Conservation (phyloP, 1,140 invertebrate genomes). For the Zaprionus davidi region DNA sequence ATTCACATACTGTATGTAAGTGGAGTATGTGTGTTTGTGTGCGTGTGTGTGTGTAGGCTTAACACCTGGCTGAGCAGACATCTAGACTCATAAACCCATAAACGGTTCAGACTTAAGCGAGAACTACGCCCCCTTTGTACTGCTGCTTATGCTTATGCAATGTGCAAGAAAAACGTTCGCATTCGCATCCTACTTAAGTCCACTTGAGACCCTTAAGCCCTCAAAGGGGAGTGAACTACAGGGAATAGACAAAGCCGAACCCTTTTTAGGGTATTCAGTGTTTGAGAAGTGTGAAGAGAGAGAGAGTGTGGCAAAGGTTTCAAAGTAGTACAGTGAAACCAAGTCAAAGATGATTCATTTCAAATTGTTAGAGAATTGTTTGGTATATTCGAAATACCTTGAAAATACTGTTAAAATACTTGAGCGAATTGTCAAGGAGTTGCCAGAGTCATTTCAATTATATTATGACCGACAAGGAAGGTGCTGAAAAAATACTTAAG, state of each 20-base stretch:
- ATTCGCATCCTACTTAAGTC: conserved; percentile 21
- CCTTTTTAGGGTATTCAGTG: conserved; percentile 45
- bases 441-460: background rate
- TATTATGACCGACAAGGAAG: background rate
- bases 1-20: conserved; percentile 9
- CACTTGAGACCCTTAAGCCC: conserved; percentile 72
- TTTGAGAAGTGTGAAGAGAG: conserved; percentile 10
- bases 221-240: conserved; percentile 35
- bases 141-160: conserved; percentile 24
- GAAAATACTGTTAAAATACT: background rate
- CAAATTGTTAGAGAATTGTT: background rate
- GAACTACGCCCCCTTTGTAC: conserved; percentile 19
- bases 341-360: too few species aligned
- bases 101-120: conserved; percentile 6
- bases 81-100: conserved; percentile 27
- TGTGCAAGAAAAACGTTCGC: conserved; percentile 51
- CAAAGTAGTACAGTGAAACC: background rate
- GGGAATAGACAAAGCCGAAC: conserved; percentile 53
- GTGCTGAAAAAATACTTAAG: too few species aligned
- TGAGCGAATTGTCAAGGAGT: background rate
- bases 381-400: background rate
- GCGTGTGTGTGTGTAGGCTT: background rate
- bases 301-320: background rate
- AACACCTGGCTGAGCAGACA: conserved; percentile 59
- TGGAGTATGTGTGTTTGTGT: conserved; percentile 13